Base-by-base conservation (phyloP, 2,113 vertebrate genomes). In the Daphoenositta chrysoptera region DNA sequence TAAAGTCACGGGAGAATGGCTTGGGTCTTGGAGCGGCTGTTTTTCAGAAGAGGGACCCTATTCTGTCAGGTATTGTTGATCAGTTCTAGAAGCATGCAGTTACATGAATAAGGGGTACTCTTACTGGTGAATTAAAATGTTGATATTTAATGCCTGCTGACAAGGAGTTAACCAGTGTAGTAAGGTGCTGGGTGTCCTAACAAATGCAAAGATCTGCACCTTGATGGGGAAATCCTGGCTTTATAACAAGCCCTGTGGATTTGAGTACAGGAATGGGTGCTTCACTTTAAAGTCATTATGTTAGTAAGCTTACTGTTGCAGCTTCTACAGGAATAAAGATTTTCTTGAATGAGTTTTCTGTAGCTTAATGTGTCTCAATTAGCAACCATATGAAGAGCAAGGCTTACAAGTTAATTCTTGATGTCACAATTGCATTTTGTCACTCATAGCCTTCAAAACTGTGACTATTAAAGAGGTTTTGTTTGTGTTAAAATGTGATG, bases 31-130 rank as follows among this genome's bases (percentile, higher is more conserved):
- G 99, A 98, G 94, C 4, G 98, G 93, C 93, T 99, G 99, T 97
- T 99, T 99, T 91, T 97, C 91, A 6, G 98, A 99, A 68, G 99
- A 99, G 4, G 99, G 98, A 1, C 99, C 99, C 7, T 99, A 98
- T 91, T 99, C 99, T n/a, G 98, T 99, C 77, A 98, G 99, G 99
- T 99, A 97, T 80, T 68, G 69, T 68, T 65, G 39, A 89, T 31
- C 42, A 63, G 45, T 77, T 85, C 31, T 69, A 48, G 61, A 73
- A 77, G 24, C 24, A 23, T 7, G 2, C 39, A 73, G 11, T 83
- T 92, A 24, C 2, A 1, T 57, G 66, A 95, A 82, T 72, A 65
- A 83, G 9, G 15, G 63, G 16, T 77, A 39, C 14, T 39, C 9
- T 28, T 79, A 63, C 4, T 65, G 30, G 7, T 63, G 47, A 81